Conservation (phyloP, 1,140 invertebrate species). For the Cepaea nemoralis region DNA sequence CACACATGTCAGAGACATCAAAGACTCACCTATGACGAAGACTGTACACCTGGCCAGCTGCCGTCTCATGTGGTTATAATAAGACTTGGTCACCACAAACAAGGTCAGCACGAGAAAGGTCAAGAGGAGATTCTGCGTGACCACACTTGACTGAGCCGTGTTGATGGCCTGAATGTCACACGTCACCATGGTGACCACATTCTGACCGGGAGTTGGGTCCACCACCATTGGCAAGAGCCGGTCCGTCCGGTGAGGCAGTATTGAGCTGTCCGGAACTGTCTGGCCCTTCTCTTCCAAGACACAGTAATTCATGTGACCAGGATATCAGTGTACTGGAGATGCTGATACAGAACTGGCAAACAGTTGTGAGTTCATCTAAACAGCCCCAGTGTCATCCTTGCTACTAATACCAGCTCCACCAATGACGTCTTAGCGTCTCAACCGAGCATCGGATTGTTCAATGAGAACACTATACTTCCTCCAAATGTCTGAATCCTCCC, state of each 20-base stretch:
- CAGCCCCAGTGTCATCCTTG: too few species aligned
- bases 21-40: conserved; percentile 30
- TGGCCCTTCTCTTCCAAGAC: background rate
- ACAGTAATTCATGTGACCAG: background rate
- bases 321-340: too few species aligned
- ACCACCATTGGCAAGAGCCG: background rate
- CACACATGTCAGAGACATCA: too few species aligned
- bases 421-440: too few species aligned
- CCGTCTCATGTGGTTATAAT: conserved; percentile 29
- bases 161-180: conserved; percentile 29
- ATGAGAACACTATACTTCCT: too few species aligned
- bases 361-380: too few species aligned
- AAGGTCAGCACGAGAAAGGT: conserved; percentile 23
- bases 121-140: conserved; percentile 12
- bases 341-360: too few species aligned
- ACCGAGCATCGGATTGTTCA: too few species aligned
- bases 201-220: background rate
- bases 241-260: background rate
- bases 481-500: too few species aligned
- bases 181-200: conserved; percentile 7
- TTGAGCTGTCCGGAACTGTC: background rate
- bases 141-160: conserved; percentile 23
- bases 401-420: too few species aligned
- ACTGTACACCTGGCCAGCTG: conserved; percentile 32
- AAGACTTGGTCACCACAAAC: conserved; percentile 40